A percentile compares a stretch with the other conserved stretches of the same genome.
These are phyloP conservation scores for Apocheima hispidaria DNA, from an alignment of 2,888 invertebrate genomes.

Conservation along the genomic window DNA sequence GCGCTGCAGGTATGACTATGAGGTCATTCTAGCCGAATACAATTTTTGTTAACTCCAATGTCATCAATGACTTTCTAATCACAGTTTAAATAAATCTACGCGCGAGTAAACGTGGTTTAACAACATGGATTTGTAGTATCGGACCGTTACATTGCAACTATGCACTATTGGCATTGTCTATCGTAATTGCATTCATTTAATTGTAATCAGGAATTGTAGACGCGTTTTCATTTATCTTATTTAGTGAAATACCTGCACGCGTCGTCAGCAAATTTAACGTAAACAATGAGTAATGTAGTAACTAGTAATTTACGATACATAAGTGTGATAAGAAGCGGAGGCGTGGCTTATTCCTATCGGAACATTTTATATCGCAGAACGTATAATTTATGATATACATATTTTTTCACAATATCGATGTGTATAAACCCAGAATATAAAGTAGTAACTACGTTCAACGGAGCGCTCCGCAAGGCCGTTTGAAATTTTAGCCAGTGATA, in stretches of 20 bases:
- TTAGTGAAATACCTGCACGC: slow-evolving; percentile 20
- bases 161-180: slow-evolving; percentile 23
- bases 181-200: slow-evolving; percentile 28
- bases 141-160: slow-evolving; percentile 8
- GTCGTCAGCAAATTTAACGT: slow-evolving; percentile 34
- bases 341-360: slow-evolving; percentile 53
- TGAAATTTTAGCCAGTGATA: slow-evolving; percentile 48
- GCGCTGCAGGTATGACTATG: slow-evolving; percentile 52
- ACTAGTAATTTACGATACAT: slow-evolving; percentile 32
- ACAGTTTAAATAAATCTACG: slow-evolving; percentile 9
- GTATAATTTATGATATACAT: neutral
- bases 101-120: neutral
- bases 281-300: slow-evolving; percentile 43
- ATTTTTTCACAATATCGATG: neutral
- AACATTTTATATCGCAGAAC: slow-evolving; percentile 19
- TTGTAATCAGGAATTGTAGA: slow-evolving; percentile 31
- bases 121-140: neutral
- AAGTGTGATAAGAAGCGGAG: slow-evolving; percentile 47
- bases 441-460: neutral
- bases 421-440: slow-evolving; percentile 6
- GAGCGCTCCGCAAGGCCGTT: slow-evolving; percentile 42
- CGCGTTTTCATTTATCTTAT: slow-evolving; percentile 31
- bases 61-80: slow-evolving; percentile 32
- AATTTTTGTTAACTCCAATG: slow-evolving; percentile 40
- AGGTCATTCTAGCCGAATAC: slow-evolving; percentile 48